Base-by-base conservation (phyloP, 2,113 vertebrate species). In the Chaetorhynchus papuensis region DNA sequence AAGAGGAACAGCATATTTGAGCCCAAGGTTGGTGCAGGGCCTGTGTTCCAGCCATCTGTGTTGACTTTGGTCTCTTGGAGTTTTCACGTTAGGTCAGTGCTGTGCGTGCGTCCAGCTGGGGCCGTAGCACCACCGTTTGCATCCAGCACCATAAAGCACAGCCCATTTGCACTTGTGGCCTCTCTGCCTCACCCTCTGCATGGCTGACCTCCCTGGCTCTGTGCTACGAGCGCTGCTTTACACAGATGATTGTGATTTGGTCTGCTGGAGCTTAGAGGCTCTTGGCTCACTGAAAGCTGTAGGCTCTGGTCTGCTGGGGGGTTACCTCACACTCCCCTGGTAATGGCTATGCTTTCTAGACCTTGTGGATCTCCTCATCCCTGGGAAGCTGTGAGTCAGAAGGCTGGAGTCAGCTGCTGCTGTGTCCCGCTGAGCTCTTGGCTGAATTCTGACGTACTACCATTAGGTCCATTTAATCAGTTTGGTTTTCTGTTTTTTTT, bases 71-170 rank as follows among this genome's bases (percentile, higher is more conserved):
- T 50, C 8, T 65, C 27, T 24, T 3, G 39, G 18, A 8, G 57
- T 42, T 74, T 54, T 54, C 44, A 1, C 35, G 5, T 11, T 1
- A 15, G 18, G 15, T 75, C 44, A 50, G 0, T 64, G 19, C 37
- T 56, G 56, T n/a, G 10, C 16, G 0, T 0, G 7, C 26, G 23
- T 53, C n/a, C 4, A 2, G 37, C 27, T 47, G 66, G 27, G 30
- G 6, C n/a, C 27, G 35, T 3, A 59, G 49, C n/a, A 31, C 7
- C 37, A 3, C 9, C 18, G 19, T 60, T 68, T 28, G 15, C 30
- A 54, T 53, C 22, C 11, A 9, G 22, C 22, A 33, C 42, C 24
- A 18, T 7, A 17, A 26, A 35, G 21, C 42, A 41, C 22, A 47
- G 47, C 35, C 35, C 11, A 3, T 10, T 12, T 45, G 45, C 16